These are phyloP conservation scores for Petaurus breviceps DNA, from an alignment of 2,113 vertebrate genomes.

Conservation along the genomic window DNA sequence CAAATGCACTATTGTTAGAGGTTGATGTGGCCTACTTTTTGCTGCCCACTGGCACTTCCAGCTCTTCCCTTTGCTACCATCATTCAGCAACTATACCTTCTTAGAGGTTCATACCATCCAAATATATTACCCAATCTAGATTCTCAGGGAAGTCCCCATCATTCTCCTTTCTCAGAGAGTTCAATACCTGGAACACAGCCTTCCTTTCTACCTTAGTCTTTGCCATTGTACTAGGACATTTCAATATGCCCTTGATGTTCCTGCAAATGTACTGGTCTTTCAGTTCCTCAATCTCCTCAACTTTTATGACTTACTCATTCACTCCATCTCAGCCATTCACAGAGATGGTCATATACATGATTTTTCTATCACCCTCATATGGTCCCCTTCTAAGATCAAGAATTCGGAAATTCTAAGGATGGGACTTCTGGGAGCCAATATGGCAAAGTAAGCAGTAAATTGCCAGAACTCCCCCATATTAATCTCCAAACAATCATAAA, in stretches of 20 bases:
- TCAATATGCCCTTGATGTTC: background rate
- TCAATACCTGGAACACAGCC: background rate
- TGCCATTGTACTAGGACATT: background rate
- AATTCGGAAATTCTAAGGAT: background rate
- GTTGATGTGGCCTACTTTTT: background rate
- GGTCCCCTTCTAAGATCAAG: background rate
- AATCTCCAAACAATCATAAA: too few species aligned
- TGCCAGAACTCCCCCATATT: too few species aligned
- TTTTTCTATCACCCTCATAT: background rate
- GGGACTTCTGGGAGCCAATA: too few species aligned
- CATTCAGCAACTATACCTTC: background rate
- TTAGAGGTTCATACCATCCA: background rate
- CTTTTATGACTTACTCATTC: background rate
- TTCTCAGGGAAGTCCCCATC: background rate
- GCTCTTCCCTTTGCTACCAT: background rate
- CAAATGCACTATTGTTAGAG: background rate
- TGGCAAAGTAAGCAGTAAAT: too few species aligned
- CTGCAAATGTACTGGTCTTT: background rate
- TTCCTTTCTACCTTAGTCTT: background rate
- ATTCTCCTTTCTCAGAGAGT: background rate
- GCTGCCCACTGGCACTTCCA: background rate
- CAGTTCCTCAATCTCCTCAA: background rate
- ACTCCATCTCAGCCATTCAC: too few species aligned
- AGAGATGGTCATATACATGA: too few species aligned
- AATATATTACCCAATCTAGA: background rate